phyloP scores from a whole-genome alignment of 2,113 vertebrate genomes.

The Zosterops pallidus region DNA sequence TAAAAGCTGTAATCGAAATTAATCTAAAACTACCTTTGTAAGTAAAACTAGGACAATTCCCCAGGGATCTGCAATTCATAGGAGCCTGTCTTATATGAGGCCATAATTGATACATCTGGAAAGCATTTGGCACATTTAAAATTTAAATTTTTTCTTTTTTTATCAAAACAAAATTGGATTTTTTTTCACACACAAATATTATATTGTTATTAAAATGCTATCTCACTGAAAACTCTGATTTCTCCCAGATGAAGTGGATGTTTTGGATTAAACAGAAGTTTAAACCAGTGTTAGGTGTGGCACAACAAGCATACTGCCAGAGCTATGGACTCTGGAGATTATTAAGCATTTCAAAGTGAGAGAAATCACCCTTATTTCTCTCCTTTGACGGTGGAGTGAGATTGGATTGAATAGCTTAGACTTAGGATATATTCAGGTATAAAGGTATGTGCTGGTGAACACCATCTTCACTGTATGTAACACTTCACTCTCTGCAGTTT shows the following conservation, averaged over 20 bases:
- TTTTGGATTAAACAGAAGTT: background rate
- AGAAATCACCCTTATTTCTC: background rate
- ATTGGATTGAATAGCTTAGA: background rate
- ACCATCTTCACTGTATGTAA: background rate
- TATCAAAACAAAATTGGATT: background rate
- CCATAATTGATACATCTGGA: background rate
- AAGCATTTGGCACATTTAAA: background rate
- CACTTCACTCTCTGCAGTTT: background rate
- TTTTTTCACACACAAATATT: background rate
- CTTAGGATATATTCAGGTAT: background rate
- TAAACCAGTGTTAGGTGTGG: accelerated
- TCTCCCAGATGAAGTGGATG: background rate
- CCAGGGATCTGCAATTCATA: background rate
- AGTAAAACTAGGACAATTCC: background rate
- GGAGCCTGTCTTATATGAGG: background rate
- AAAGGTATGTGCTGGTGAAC: background rate
- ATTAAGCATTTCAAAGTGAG: background rate
- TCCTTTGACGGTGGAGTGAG: background rate
- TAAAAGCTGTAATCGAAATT: background rate
- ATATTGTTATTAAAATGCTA: background rate
- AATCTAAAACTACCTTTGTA: background rate
- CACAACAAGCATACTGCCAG: background rate
- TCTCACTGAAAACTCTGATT: background rate
- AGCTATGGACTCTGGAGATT: background rate
- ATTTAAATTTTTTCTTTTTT: background rate